Evolutionary conservation across 2,888 invertebrate genomes (phyloP), one percentile per base, ranked within the genome.

Genomic region (Aspidapion aeneum): DNA sequence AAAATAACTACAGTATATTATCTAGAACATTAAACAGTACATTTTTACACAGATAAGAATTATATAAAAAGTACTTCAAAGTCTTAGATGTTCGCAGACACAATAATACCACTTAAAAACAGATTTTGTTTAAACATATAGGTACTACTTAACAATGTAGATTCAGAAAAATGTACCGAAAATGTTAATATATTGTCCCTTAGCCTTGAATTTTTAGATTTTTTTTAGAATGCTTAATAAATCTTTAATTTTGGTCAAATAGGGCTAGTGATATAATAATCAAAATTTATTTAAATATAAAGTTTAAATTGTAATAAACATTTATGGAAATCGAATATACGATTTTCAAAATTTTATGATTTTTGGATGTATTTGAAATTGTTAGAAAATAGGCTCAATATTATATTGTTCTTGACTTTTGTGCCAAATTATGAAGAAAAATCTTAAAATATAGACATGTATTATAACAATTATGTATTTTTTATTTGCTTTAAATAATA

Each of bases 391-490:
- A 80, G 78, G 78, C 78, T 80, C 79, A 80, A 76, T 80, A 78
- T n/a, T n/a, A n/a, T n/a, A n/a, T 80, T 80, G 72, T 75, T 79
- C 78, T 78, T 80, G 80, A 72, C 75, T 79, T 78, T 78, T 80
- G 80, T 80, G 80, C 80, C 80, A 80, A 80, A 80, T 77, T 79
- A 77, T 76, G 68, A 71, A 78, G 77, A 75, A 77, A 78, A 76
- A 71, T 75, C 74, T 75, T 74, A 52, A 52, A 52, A 52, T 52
- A 19, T 19, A 52, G 18, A 52, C 35, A 35, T 35, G 35, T 35
- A 35, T 35, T 35, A 35, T 35, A 35, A 35, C 12, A 35, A 35
- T 35, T 7, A 35, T 35, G 35, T 35, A 12, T 35, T 35, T 35
- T 7, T 35, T 7, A 35, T 35, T 35, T 35, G 35, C 35, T 35